phyloP scores from a whole-genome alignment of 1,140 invertebrate species.

The Himalopsyche phryganea region DNA sequence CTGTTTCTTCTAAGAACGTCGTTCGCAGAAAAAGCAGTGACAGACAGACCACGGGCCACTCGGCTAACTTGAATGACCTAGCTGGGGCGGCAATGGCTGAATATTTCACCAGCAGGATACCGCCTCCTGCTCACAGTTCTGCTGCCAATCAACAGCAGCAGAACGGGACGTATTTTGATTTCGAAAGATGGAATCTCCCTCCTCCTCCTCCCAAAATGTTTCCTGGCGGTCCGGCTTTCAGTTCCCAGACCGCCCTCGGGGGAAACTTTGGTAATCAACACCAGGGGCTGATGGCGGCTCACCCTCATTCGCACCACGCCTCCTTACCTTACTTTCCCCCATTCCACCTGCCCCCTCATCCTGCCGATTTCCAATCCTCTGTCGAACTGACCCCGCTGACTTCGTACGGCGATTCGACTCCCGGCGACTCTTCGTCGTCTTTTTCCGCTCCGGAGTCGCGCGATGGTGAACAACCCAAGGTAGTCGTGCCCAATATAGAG shows the following conservation, averaged over 20 bases:
- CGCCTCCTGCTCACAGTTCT: conserved; percentile 66
- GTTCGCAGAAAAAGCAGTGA: conserved; percentile 54
- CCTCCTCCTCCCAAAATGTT: conserved; percentile 66
- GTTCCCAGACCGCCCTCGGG: conserved; percentile 54
- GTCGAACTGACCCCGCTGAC: conserved; percentile 63
- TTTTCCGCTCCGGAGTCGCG: conserved; percentile 54
- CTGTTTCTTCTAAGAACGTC: conserved; percentile 39
- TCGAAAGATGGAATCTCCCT: conserved; percentile 69
- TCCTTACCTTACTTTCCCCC: conserved; percentile 65
- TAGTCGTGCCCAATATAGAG: conserved; percentile 81
- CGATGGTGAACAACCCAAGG: conserved; percentile 70
- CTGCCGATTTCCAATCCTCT: conserved; percentile 59
- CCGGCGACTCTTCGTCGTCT: conserved; percentile 40
- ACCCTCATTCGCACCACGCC: conserved; percentile 56
- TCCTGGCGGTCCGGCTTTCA: conserved; percentile 52
- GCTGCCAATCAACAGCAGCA: conserved; percentile 61
- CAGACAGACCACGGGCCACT: conserved; percentile 43
- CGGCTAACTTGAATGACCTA: conserved; percentile 50
- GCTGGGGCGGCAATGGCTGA: conserved; percentile 54
- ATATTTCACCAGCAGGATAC: conserved; percentile 59
- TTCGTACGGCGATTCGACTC: conserved; percentile 56
- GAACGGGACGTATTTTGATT: conserved; percentile 68
- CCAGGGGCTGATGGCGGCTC: conserved; percentile 61
- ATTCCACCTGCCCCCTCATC: conserved; percentile 63
- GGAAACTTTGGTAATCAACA: conserved; percentile 61